Conservation (phyloP, 35 echinoderm and acorn worm species). For the Amphiura filiformis region DNA sequence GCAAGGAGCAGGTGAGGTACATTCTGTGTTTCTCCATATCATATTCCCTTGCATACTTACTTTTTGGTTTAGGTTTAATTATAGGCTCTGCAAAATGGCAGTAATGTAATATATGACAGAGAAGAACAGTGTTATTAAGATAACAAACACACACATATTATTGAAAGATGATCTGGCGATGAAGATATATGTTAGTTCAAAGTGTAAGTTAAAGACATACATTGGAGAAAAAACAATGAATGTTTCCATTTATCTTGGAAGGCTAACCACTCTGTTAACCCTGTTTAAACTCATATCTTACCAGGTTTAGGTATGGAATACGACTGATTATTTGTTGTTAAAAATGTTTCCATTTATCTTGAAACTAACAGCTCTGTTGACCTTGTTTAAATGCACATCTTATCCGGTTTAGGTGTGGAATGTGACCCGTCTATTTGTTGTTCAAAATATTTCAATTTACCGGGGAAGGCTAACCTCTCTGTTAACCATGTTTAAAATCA, state of each 20-base stretch:
- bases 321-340: constrained; percentile 73
- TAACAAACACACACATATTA: too few relatives aligned
- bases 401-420: constrained; percentile 79
- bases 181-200: too few relatives aligned
- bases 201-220: too few relatives aligned
- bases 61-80: too few relatives aligned
- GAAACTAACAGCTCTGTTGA: constrained; percentile 74
- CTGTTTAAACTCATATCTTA: constrained; percentile 24
- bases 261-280: constrained; percentile 45
- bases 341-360: constrained; percentile 95
- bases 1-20: too few relatives aligned
- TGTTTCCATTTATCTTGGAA: constrained; percentile 94
- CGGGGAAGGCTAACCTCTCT: constrained; percentile 68
- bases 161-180: too few relatives aligned
- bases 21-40: too few relatives aligned
- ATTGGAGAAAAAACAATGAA: too few relatives aligned
- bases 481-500: background rate
- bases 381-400: constrained; percentile 5
- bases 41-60: too few relatives aligned
- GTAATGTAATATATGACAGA: too few relatives aligned
- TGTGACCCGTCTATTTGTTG: constrained; percentile 70
- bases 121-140: too few relatives aligned
- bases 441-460: constrained; percentile 90
- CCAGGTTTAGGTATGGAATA: constrained; percentile 88
- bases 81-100: too few relatives aligned